Conservation (phyloP, 2,797 vertebrate species). For the Anniella stebbinsi region DNA sequence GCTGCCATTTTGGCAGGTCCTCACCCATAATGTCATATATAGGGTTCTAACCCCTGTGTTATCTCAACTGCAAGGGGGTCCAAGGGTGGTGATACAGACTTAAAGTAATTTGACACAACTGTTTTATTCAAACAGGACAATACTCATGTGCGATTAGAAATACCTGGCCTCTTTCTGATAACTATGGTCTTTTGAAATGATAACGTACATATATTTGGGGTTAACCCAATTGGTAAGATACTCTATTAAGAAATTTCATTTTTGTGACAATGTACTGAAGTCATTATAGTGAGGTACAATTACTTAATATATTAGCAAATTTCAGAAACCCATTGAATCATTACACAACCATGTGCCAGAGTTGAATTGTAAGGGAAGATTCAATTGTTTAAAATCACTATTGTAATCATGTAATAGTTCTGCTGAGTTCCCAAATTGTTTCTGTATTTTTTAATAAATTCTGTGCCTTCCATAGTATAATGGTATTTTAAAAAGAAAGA, state of each 20-base stretch:
- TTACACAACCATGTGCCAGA: background rate
- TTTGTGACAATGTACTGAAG: background rate
- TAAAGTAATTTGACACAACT: no score
- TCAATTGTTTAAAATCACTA: background rate
- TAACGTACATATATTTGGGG: background rate
- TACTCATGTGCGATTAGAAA: background rate
- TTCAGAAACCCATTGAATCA: background rate
- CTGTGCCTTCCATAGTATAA: background rate
- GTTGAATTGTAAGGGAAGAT: background rate
- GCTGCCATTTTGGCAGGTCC: no score
- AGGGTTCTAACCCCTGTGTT: no score
- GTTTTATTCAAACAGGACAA: background rate
- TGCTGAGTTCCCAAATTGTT: background rate
- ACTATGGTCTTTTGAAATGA: background rate
- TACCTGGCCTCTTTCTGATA: background rate
- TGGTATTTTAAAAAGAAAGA: conserved; percentile 4
- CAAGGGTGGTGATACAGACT: no score
- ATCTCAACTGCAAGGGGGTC: no score
- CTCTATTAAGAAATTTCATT: background rate
- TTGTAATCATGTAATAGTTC: background rate
- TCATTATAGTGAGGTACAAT: background rate
- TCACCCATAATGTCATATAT: no score
- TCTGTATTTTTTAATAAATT: background rate
- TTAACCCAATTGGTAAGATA: background rate
- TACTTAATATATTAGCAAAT: background rate